Evolutionary conservation across 2,797 vertebrate genomes (phyloP), one percentile per base, ranked within the genome.

Genomic region (Sternarchorhynchus goeldii): DNA sequence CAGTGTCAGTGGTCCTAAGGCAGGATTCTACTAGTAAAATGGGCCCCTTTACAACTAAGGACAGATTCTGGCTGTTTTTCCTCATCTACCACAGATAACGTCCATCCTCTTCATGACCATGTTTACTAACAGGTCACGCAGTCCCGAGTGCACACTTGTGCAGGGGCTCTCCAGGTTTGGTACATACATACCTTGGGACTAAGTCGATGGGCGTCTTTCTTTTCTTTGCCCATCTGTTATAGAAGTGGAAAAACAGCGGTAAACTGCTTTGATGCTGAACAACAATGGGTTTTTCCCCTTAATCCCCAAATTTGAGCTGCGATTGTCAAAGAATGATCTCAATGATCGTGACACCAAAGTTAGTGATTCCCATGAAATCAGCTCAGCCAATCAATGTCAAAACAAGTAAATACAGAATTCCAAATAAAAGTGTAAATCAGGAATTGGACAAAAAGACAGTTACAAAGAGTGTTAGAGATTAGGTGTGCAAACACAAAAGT

Each of bases 191-290:
- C 93, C 93, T 93, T 91, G 92, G 90, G 88, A 90, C 92, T 93
- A 94, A 93, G 92, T 92, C 93, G 93, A 93, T 91, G 91, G 93
- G 93, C 92, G 92, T 91, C 93, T 93, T 94, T 94, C 93, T 94
- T 94, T 94, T 94, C 93, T 94, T 94, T 94, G 92, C 92, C 93
- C 92, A 94, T 94, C 93, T 94, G 91, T 94, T 92, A 93, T 94
- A 94, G 91, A 94, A 94, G 93, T 94, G 93, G 93, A 94, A 94
- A 93, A 94, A 94, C 92, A 94, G 93, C 92, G 85, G 91, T 93
- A 90, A 94, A 93, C 93, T 93, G 91, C 89, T 91, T 88, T 87
- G 82, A 82, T 82, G 90, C 87, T 91, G 84, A 87, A 92, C 84
- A 91, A 88, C 88, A 84, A 86, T 80, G 82, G 85, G 87, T 79